Conservation (phyloP, 2,888 invertebrate species). For the Onchidella celtica region DNA sequence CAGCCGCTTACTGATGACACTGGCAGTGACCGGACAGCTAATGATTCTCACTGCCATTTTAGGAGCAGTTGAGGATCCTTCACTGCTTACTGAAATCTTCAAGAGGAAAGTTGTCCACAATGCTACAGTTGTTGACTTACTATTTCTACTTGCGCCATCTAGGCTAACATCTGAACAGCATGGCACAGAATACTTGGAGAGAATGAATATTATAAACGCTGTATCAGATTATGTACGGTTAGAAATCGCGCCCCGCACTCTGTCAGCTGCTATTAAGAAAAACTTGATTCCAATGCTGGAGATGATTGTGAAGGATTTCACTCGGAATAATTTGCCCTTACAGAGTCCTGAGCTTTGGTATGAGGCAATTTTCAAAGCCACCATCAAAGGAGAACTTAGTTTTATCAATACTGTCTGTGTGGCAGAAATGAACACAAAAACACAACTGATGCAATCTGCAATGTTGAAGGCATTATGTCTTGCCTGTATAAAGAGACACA, state of each 20-base stretch:
- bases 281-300: slow-evolving; percentile 47
- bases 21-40: slow-evolving; percentile 27
- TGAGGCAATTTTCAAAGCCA: slow-evolving; percentile 32
- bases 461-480: slow-evolving; percentile 36
- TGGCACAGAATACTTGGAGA: slow-evolving; percentile 15
- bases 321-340: slow-evolving; percentile 12
- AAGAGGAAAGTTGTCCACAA: slow-evolving; percentile 35
- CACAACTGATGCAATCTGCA: slow-evolving; percentile 26
- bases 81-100: slow-evolving; percentile 14
- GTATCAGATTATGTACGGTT: slow-evolving; percentile 12
- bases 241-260: slow-evolving; percentile 20
- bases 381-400: slow-evolving; percentile 31
- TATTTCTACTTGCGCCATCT: slow-evolving; percentile 39
- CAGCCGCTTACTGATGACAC: slow-evolving; percentile 21
- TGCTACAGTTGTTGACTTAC: slow-evolving; percentile 42
- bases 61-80: slow-evolving; percentile 1
- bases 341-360: slow-evolving; percentile 37
- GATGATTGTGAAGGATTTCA: slow-evolving; percentile 37
- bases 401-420: slow-evolving; percentile 42
- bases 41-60: slow-evolving; percentile 29
- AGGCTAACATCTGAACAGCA: neutral
- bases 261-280: slow-evolving; percentile 34
- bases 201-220: slow-evolving; percentile 28
- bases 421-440: slow-evolving; percentile 43
- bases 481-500: slow-evolving; percentile 27